Conservation (phyloP, 2,113 vertebrate genomes). For the Alligator sinensis region DNA sequence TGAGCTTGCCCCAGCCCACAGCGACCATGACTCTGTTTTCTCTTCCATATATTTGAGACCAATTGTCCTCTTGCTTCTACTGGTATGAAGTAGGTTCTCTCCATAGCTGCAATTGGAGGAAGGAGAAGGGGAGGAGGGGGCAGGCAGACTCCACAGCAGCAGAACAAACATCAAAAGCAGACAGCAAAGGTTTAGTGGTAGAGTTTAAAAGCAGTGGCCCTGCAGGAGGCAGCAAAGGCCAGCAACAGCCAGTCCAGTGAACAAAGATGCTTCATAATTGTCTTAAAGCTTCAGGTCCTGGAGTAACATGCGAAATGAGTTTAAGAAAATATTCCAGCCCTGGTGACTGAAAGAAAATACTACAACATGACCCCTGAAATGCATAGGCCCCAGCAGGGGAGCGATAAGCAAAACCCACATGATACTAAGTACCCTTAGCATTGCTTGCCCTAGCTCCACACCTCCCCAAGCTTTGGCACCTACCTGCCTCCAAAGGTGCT, state of each 20-base stretch:
- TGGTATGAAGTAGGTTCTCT: not conserved
- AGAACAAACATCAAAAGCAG: not conserved
- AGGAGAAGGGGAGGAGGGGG: too few relatives aligned
- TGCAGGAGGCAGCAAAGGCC: not conserved
- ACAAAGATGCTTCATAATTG: too few relatives aligned
- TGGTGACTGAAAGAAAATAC: not conserved
- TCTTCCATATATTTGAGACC: not conserved
- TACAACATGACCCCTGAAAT: not conserved
- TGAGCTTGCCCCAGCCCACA: not conserved
- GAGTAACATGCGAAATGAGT: not conserved
- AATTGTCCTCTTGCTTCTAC: not conserved
- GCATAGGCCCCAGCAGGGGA: not conserved
- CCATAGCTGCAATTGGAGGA: not conserved
- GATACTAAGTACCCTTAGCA: too few relatives aligned
- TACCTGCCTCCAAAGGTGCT: not conserved
- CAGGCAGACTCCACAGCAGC: not conserved
- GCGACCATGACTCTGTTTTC: not conserved
- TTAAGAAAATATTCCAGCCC: not conserved
- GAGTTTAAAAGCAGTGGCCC: not conserved
- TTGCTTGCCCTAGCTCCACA: too few relatives aligned
- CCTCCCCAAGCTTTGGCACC: not conserved
- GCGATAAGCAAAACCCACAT: too few relatives aligned
- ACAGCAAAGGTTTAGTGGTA: not conserved
- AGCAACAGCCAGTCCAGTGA: not conserved
- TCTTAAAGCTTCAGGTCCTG: not conserved